Base-by-base conservation (phyloP, 2,888 invertebrate genomes). In the Leucophora obtusa region DNA sequence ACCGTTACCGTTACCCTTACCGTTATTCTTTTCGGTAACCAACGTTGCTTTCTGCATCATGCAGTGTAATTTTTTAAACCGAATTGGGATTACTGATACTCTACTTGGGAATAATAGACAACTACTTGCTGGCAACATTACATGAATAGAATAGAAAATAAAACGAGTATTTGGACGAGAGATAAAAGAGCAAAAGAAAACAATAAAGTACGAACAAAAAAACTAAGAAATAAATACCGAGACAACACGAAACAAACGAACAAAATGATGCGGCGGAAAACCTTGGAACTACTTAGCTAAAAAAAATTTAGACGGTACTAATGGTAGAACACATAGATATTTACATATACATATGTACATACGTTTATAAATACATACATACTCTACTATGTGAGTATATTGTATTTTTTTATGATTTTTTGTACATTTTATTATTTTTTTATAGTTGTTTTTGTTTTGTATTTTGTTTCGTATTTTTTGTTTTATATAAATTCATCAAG, bases 261-360 rank as follows among this genome's bases (percentile, higher is more conserved):
- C 50, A 50, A 75, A 69, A 43, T 65, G 65, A 76, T 76, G 69
- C 75, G 75, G 58, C 63, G 70, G 63, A 68, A 80, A 80, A 72
- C 80, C 80, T 80, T 81, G 76, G 69, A 76, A 73, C 69, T 47
- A 60, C 51, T 65, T 60, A 65, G 60, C 68, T 72, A 65, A 70
- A 71, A 33, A 63, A 14, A 53, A 24, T 62, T 68, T 75, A 53
- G 68, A 66, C 68, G 58, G 53, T 56, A 17, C 62, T 68, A 74
- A 60, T 66, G 60, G 60, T 72, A 58, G 65, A 43, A 58, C 35
- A 43, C 58, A 43, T 3, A 53, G 4, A 28, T 5, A 54, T 38
- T 15, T 43, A 63, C 17, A 38, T 33, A 28, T 47, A 62, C n/a
- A 21, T 62, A 35, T 18, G 17, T 47, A 62, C n/a, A 21, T 62